These are phyloP conservation scores for Fragum whitleyi DNA, from an alignment of 2,888 invertebrate species.

Conservation along the genomic window DNA sequence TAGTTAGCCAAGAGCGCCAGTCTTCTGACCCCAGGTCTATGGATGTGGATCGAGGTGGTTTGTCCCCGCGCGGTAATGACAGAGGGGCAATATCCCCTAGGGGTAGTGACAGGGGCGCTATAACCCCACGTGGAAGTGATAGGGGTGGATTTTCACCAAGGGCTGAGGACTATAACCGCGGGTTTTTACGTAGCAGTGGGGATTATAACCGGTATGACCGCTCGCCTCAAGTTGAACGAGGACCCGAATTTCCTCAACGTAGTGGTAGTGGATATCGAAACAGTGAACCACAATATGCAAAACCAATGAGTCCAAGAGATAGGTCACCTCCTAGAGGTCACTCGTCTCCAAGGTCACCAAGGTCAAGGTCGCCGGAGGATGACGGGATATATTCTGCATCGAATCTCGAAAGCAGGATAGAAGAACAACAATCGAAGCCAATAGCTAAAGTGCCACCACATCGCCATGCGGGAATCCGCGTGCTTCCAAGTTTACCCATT, in stretches of 20 bases:
- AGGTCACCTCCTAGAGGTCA: conserved; percentile 54
- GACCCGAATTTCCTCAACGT: neutral
- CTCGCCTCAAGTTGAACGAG: neutral
- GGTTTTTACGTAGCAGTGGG: conserved; percentile 39
- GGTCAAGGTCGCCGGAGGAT: conserved; percentile 41
- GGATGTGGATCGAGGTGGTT: conserved; percentile 28
- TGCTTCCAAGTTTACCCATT: conserved; percentile 72
- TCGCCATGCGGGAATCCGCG: conserved; percentile 78
- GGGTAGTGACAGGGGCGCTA: conserved; percentile 22
- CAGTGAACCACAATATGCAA: conserved; percentile 32
- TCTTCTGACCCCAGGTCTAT: conserved; percentile 40
- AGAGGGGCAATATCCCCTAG: conserved; percentile 10
- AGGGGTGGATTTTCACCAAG: conserved; percentile 10
- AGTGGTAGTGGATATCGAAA: conserved; percentile 5
- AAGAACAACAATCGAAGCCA: conserved; percentile 69
- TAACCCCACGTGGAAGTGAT: conserved; percentile 19
- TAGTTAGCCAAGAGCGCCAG: conserved; percentile 52
- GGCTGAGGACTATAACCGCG: conserved; percentile 31
- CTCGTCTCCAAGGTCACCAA: conserved; percentile 48
- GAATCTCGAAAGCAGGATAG: conserved; percentile 76
- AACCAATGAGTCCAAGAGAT: conserved; percentile 36
- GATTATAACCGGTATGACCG: conserved; percentile 30
- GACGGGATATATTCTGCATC: conserved; percentile 75
- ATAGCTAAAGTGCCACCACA: conserved; percentile 81
- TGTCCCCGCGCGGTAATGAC: conserved; percentile 45